Conservation (phyloP, 1,140 invertebrate species). For the Semibalanus balanoides region DNA sequence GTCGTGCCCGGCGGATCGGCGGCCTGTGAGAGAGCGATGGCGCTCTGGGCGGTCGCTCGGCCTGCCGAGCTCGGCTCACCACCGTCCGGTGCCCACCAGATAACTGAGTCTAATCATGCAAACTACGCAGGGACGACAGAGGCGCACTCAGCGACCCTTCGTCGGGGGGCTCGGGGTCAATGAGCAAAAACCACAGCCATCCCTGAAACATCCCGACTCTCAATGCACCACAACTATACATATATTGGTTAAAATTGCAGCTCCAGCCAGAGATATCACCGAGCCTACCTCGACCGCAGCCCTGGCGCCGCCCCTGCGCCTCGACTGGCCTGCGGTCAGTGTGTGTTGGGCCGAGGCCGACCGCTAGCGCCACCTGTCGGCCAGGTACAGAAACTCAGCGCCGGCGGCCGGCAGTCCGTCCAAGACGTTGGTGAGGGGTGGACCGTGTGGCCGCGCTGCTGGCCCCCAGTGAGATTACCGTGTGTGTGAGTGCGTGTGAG, state of each 20-base stretch:
- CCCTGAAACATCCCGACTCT: too few species aligned
- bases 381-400: background rate
- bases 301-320: background rate
- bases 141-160: background rate
- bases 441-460: background rate
- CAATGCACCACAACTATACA: too few species aligned
- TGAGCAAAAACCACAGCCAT: too few species aligned
- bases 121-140: background rate
- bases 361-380: background rate
- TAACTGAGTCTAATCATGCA: constrained; percentile 1
- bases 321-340: background rate
- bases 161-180: too few species aligned
- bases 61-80: too few species aligned
- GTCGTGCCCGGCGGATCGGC: too few species aligned
- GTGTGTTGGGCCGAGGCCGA: background rate
- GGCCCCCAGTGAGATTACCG: background rate
- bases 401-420: background rate
- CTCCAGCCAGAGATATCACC: too few species aligned
- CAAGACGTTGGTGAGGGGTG: background rate
- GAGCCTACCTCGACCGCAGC: too few species aligned
- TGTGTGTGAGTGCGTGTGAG: background rate
- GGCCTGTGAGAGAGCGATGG: too few species aligned
- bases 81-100: background rate
- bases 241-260: too few species aligned
- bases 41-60: background rate